Evolutionary conservation across 53 echinoderm and acorn worm genomes (phyloP), one percentile per base, ranked within the genome.

Genomic region (Actinopyga echinites): DNA sequence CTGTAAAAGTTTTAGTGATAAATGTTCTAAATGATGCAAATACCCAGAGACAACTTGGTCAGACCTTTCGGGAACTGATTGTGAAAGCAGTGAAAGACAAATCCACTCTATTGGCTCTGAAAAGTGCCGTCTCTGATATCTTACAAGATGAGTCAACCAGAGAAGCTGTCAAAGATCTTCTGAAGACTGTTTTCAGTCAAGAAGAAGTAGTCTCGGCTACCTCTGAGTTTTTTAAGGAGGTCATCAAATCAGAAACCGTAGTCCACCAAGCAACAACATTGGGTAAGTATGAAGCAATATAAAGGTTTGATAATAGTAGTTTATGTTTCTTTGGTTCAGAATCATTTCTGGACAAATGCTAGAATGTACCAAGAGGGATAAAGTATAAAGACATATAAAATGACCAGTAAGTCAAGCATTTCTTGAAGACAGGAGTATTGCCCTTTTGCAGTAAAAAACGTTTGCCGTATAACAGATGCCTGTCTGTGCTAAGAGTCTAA

Each of bases 241-340:
- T 95, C 4, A 82, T 95, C 35, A 85, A 69, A 71, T 90, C 92
- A 25, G 90, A 92, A 33, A 15, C 44, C 17, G 95, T 95, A 9
- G 77, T 95, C 1, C 65, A 58, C 1, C 92, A 95, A 85, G 95
- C 95, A 43, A 95, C 90, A 23, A 53, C 85, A 60, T 83, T 94
- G 42, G 94, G 94, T 91, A 85, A 77, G 75, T 23, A 8, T 43
- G 5, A 28, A 0, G n/a, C 63, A 26, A 63, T 3, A 63, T 6
- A 63, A 5, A 28, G 15, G 10, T 63, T 60, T 60, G 20, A 28
- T 63, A 20, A 23, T 30, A 63, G 15, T 55, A 55, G 56, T 31
- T 63, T 10, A 28, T 30, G 13, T 63, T 63, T 30, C 12, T 4
- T 63, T 63, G 6, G 7, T 49, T 6, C 49, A 49, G 9, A 17